Conservation (phyloP, 2,888 invertebrate species). For the Biston betularia region DNA sequence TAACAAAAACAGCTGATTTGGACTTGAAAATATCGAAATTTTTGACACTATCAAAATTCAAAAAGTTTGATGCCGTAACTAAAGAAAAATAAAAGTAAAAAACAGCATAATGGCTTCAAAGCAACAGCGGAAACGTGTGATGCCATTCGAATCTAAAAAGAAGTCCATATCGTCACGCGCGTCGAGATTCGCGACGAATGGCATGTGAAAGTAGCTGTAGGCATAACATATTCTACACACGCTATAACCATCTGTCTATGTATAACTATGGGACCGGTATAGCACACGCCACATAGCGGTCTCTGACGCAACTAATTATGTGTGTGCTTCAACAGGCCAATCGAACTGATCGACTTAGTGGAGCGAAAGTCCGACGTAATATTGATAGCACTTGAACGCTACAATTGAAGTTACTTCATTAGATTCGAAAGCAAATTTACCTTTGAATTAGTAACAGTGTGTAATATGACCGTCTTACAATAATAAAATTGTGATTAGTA, state of each 20-base stretch:
- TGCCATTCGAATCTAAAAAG: slow-evolving; percentile 27
- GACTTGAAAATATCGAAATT: too few relatives aligned
- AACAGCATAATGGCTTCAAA: not conserved
- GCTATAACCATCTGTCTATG: slow-evolving; percentile 42
- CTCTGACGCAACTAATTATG: slow-evolving; percentile 82
- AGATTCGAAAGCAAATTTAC: not conserved
- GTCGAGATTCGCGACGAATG: slow-evolving; percentile 63
- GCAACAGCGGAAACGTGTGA: slow-evolving; percentile 23
- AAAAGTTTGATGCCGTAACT: too few relatives aligned
- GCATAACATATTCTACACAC: slow-evolving; percentile 77
- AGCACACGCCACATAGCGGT: slow-evolving; percentile 53
- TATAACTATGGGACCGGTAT: slow-evolving; percentile 63
- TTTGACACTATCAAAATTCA: too few relatives aligned
- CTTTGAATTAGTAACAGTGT: not conserved
- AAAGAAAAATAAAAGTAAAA: not conserved
- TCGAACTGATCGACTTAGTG: slow-evolving; percentile 52
- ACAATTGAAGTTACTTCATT: slow-evolving; percentile 13
- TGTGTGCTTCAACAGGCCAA: slow-evolving; percentile 67
- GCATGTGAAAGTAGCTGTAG: slow-evolving; percentile 74
- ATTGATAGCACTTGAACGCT: slow-evolving; percentile 43
- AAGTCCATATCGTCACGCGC: slow-evolving; percentile 45
- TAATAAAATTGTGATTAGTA: too few relatives aligned
- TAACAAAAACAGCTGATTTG: too few relatives aligned
- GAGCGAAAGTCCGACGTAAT: slow-evolving; percentile 75
- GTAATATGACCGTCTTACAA: too few relatives aligned